Evolutionary conservation across 2,113 vertebrate species (phyloP), one percentile per base, ranked within the genome.

Genomic region (Chaenogobius annularis): DNA sequence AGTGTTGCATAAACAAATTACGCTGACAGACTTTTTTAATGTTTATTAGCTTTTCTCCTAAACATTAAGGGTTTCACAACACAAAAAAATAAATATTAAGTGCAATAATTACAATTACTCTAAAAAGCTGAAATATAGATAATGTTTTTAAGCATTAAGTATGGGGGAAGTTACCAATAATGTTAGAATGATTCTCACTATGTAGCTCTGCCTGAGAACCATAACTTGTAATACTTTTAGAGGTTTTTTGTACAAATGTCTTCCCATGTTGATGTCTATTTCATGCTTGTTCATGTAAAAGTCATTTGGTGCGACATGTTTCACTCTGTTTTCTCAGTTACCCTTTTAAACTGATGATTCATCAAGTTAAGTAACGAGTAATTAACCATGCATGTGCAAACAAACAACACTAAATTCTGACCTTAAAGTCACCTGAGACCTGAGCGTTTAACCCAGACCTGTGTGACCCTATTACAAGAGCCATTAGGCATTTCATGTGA

Each of bases 341-440:
- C 7, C 50, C 50, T 54, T 54, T n/a, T n/a, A 54, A 54, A 54
- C 1, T 8, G 19, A 54, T 88, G 76, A 89, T 58, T 91, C 79
- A 87, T 81, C 77, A 75, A 35, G 73, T 70, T 55, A 81, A 82
- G 56, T 66, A 68, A 89, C 84, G 69, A 15, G 47, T 54, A 0
- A 75, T 76, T 59, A 82, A 73, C 43, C 50, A 19, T 40, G 3
- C 55, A 68, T 14, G 23, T 43, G 20, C 6, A 68, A 73, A 69
- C 19, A 19, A 69, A 62, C 50, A 61, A 17, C 58, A 35, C 58
- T 63, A 63, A n/a, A 63, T 19, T 63, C 17, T 63, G 61, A 63
- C 31, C 61, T 40, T 37, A 43, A 35, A 43, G 17, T 63, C 61
- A 63, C 61, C 61, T 40, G 40, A 76, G 76, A 75, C 68, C n/a